Evolutionary conservation across 2,797 vertebrate genomes (phyloP).

Genomic region (Sebastes flavidus): DNA sequence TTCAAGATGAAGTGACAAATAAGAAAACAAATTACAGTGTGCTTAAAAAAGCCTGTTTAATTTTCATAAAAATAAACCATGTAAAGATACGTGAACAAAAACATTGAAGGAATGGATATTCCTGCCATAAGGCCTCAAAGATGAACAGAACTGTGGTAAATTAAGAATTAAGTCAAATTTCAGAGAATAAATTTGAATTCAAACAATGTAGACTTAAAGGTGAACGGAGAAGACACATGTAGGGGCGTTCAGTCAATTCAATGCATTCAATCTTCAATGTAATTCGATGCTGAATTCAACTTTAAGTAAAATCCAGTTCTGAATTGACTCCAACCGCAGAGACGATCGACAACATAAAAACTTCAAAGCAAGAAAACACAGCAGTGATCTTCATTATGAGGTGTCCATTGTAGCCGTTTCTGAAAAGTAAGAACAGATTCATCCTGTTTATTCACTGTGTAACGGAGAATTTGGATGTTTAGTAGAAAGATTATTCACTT

Average conservation of each 20-base stretch:
- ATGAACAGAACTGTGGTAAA: slow-evolving; percentile 1
- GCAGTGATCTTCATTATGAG: slow-evolving; percentile 65
- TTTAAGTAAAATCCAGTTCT: not conserved
- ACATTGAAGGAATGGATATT: slow-evolving; percentile 31
- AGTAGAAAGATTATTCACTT: not conserved
- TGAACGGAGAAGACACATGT: not conserved
- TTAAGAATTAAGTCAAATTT: slow-evolving; percentile 7
- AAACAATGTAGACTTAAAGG: not conserved
- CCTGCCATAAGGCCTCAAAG: slow-evolving; percentile 45
- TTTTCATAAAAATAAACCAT: slow-evolving; percentile 64
- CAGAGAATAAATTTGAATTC: not conserved
- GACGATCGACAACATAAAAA: slow-evolving; percentile 9
- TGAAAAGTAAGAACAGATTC: slow-evolving; percentile 56
- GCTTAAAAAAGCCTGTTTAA: slow-evolving; percentile 63
- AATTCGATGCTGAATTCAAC: not conserved
- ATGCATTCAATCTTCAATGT: not conserved
- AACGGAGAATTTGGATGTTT: not conserved
- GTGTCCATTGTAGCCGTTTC: slow-evolving; percentile 82
- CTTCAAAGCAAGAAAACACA: slow-evolving; percentile 24
- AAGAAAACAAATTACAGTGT: not conserved
- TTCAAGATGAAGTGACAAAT: not conserved
- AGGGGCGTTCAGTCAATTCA: not conserved
- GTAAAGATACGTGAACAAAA: slow-evolving; percentile 26
- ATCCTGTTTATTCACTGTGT: not conserved
- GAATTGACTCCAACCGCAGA: slow-evolving; percentile 15